Percentiles rank a stretch among this genome's conserved stretches.
Conservation (phyloP, 1,140 invertebrate species). For the Cephus cinctus region DNA sequence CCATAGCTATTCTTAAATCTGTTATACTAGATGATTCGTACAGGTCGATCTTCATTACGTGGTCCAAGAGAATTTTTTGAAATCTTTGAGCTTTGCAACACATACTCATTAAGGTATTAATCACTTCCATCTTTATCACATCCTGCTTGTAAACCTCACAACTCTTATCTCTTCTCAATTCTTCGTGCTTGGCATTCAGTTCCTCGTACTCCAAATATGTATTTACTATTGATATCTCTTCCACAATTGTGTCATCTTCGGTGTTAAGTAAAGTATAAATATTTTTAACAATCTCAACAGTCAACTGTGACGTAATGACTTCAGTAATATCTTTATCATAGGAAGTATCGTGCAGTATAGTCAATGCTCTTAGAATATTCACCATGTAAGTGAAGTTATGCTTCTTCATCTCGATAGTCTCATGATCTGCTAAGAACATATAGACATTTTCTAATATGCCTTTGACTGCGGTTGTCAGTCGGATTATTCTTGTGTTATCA, state of each 20-base stretch:
- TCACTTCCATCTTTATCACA: no score
- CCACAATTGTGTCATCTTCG: neutral
- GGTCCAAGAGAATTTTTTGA: conserved; percentile 22
- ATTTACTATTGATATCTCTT: neutral
- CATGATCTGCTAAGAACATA: conserved; percentile 7
- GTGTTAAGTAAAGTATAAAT: conserved; percentile 14
- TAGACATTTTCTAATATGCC: conserved; percentile 7
- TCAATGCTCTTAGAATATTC: conserved; percentile 29
- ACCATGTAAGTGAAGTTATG: conserved; percentile 18
- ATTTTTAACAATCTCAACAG: conserved; percentile 22
- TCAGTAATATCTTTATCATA: conserved; percentile 24
- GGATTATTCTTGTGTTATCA: neutral
- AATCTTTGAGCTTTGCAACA: no score
- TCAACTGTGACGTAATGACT: conserved; percentile 26
- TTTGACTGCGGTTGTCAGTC: neutral
- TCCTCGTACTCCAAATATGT: no score
- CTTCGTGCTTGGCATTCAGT: no score
- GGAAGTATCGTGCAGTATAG: conserved; percentile 23
- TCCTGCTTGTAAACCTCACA: no score
- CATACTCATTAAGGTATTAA: no score
- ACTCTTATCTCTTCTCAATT: no score
- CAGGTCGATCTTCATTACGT: conserved; percentile 29
- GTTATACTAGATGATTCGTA: conserved; percentile 21
- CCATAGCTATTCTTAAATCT: conserved; percentile 26
- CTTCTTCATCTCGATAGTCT: conserved; percentile 6